Evolutionary conservation across 2,797 vertebrate genomes (phyloP), one percentile per base, ranked within the genome.

Genomic region (Numenius phaeopus): DNA sequence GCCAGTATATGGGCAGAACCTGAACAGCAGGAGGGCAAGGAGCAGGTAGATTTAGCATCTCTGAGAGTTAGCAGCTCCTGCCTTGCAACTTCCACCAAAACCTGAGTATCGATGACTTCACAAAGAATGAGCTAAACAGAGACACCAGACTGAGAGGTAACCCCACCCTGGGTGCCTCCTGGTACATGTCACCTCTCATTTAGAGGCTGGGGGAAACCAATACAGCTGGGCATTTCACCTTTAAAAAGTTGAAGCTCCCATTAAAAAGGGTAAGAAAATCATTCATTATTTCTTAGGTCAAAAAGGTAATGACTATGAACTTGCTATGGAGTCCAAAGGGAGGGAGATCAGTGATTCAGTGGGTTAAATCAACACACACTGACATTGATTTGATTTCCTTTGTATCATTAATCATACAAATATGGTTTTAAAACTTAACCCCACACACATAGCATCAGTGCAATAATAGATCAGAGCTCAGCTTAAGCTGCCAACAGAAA

Each of bases 101-200:
- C 0, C 34, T 0, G 5, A 83, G 17, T 54, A 54, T 18, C 29
- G 1, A 30, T 54, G 52, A 30, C 16, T 5, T 62, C 55, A 17
- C 54, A 50, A 37, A 34, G 29, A 59, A 11, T 10, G 24, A 59
- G 37, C 17, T 47, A 5, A 54, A 39, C 5, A 20, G 44, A 47
- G 7, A 57, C 52, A 27, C 4, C 32, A 29, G 30, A 5, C 11
- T 9, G 44, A 59, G 18, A 29, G 24, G 2, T 3, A 26, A 1
- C 2, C 13, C 44, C 47, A 42, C 15, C 22, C 3, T 3, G 3
- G 24, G 9, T 10, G 40, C 11, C 16, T 77, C 21, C 47, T n/a
- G 8, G 4, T 7, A 59, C n/a, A 14, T 0, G 0, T 32, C 37
- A 23, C 24, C 82, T 27, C 21, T 55, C 14, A 19, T 23, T 7